Percentiles rank a stretch among this genome's conserved stretches.
Conservation (phyloP, 2,113 vertebrate genomes). For the Rhabdomys dilectus region DNA sequence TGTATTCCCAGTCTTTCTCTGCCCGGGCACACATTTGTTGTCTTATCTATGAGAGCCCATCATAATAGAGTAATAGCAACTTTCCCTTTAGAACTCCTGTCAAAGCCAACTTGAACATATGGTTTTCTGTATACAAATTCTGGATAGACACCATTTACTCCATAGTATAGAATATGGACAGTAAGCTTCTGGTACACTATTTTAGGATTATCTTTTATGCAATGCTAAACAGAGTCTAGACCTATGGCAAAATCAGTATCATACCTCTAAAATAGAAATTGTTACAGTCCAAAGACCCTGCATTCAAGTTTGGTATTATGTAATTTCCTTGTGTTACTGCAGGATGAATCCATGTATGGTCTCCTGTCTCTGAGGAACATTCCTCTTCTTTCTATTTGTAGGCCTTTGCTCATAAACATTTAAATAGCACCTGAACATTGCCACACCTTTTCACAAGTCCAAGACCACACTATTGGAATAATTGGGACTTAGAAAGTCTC, state of each 20-base stretch:
- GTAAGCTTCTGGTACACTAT: neutral
- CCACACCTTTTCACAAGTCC: neutral
- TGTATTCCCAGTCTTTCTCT: neutral
- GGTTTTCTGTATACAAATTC: neutral
- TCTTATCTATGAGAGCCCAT: neutral
- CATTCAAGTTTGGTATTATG: neutral
- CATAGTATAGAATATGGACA: neutral
- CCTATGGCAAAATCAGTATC: neutral
- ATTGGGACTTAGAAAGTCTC: neutral
- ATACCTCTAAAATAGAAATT: neutral
- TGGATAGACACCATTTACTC: neutral
- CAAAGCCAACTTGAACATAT: neutral
- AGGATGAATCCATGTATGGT: neutral
- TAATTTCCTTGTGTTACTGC: neutral
- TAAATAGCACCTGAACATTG: neutral
- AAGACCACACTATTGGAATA: neutral
- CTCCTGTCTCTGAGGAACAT: conserved; percentile 22
- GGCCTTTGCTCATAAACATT: neutral
- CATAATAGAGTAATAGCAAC: neutral
- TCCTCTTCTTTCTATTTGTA: neutral
- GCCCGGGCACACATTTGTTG: neutral
- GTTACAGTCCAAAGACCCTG: neutral
- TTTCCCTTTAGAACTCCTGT: neutral
- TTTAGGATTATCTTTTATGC: neutral
- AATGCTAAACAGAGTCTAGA: neutral